phyloP scores from a whole-genome alignment of 2,888 invertebrate genomes.

The Clepsis dumicolana region DNA sequence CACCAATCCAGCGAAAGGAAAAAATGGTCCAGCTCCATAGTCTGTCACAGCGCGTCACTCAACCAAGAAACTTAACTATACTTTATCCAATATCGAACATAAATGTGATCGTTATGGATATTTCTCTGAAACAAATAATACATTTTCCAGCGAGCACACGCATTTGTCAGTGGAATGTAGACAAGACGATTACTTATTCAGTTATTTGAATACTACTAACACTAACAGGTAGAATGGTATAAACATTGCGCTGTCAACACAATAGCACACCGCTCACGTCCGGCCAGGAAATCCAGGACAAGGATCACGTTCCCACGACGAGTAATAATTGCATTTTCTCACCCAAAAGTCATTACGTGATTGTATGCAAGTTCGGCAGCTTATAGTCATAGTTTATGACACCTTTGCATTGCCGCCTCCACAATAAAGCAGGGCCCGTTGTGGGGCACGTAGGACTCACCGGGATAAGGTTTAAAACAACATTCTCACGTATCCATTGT shows the following conservation, averaged over 20 bases:
- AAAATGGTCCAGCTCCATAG: no score
- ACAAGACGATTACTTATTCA: not conserved
- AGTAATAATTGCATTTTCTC: conserved; percentile 77
- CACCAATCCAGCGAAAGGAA: no score
- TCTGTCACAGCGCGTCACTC: no score
- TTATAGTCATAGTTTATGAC: conserved; percentile 75
- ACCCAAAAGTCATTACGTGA: conserved; percentile 80
- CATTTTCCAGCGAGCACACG: not conserved
- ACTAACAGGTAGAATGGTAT: no score
- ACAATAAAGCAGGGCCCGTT: conserved; percentile 69
- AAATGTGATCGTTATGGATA: no score
- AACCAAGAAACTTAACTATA: no score
- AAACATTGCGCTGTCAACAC: conserved; percentile 18
- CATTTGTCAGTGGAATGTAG: not conserved
- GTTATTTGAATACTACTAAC: conserved; percentile 10
- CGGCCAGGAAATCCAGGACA: conserved; percentile 62
- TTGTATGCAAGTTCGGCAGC: conserved; percentile 75
- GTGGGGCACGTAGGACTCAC: conserved; percentile 73
- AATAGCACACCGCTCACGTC: conserved; percentile 26
- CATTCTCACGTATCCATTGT: conserved; percentile 83
- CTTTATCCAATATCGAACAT: no score
- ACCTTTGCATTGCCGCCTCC: conserved; percentile 75
- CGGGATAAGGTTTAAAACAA: conserved; percentile 72
- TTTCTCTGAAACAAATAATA: no score
- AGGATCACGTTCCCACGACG: conserved; percentile 75